These are phyloP conservation scores for Macrostomum lignano DNA, from an alignment of 1,140 invertebrate genomes.

Conservation along the genomic window DNA sequence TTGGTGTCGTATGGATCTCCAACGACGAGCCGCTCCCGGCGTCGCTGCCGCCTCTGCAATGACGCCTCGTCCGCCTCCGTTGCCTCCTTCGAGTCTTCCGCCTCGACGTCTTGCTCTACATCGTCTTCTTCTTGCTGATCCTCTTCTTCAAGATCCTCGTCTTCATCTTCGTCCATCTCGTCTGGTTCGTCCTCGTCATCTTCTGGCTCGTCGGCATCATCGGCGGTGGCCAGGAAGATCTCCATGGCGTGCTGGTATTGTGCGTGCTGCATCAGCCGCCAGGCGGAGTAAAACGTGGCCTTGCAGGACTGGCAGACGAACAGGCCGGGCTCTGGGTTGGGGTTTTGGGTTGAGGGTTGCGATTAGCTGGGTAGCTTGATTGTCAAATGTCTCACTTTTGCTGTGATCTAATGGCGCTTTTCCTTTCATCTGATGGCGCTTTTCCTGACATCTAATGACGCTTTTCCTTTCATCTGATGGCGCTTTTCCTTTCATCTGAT, in stretches of 20 bases:
- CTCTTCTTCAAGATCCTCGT: constrained; percentile 29
- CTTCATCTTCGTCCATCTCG: constrained; percentile 17
- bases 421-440: too few relatives aligned
- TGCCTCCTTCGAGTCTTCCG: constrained; percentile 36
- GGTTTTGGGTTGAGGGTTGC: too few relatives aligned
- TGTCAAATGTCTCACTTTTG: too few relatives aligned
- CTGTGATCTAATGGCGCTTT: too few relatives aligned
- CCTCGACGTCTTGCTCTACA: constrained; percentile 31
- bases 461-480: too few relatives aligned
- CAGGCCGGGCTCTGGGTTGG: constrained; percentile 78
- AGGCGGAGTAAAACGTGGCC: constrained; percentile 55
- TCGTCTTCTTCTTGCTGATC: constrained; percentile 16
- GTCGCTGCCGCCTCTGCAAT: background rate
- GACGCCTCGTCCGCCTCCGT: background rate
- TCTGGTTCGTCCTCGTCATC: constrained; percentile 12
- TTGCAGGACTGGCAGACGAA: constrained; percentile 78
- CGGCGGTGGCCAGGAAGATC: constrained; percentile 35
- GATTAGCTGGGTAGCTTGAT: too few relatives aligned
- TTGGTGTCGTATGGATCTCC: constrained; percentile 10
- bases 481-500: too few relatives aligned
- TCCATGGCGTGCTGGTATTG: constrained; percentile 70
- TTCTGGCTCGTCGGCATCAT: constrained; percentile 6
- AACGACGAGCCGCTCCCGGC: constrained; percentile 9
- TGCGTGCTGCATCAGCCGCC: constrained; percentile 69
- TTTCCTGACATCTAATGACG: too few relatives aligned